A percentile compares a stretch with the other conserved stretches of the same genome.
Conservation (phyloP, 2,113 vertebrate genomes). For the Mirza zaza region DNA sequence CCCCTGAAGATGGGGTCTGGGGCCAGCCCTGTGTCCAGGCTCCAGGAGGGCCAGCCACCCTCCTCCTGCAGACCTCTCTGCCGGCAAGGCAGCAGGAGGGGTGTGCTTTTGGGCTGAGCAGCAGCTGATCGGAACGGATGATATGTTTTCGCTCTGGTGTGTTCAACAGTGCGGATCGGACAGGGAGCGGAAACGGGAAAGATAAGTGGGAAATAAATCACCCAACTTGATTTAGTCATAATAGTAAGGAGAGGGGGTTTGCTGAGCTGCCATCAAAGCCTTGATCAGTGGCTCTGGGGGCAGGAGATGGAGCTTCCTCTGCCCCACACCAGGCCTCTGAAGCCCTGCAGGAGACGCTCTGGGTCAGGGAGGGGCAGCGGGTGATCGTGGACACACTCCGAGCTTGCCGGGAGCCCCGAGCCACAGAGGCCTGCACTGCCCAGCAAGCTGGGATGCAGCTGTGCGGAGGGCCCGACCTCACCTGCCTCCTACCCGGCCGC, state of each 20-base stretch:
- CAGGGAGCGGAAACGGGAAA: slow-evolving; percentile 73
- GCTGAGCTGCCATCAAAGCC: background rate
- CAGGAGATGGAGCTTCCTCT: background rate
- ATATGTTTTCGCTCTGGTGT: slow-evolving; percentile 74
- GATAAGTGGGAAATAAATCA: slow-evolving; percentile 80
- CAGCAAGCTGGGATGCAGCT: background rate
- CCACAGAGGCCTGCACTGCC: background rate
- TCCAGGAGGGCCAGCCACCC: background rate
- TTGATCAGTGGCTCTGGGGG: background rate
- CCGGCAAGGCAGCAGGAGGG: background rate
- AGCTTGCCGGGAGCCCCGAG: background rate
- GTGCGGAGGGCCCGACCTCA: too few species aligned
- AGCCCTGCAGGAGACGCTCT: background rate
- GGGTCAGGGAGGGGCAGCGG: accelerated
- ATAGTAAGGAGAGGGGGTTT: slow-evolving; percentile 52
- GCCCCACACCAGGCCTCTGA: background rate
- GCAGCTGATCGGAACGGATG: slow-evolving; percentile 46
- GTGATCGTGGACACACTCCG: accelerated
- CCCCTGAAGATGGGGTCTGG: background rate
- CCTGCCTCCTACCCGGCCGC: background rate
- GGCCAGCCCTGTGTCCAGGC: background rate
- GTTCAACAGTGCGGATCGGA: slow-evolving; percentile 73
- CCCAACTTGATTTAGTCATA: slow-evolving; percentile 77
- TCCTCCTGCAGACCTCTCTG: background rate
- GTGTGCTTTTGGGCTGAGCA: background rate